Percentiles rank a stretch among this genome's conserved stretches.
Evolutionary conservation across 2,113 vertebrate genomes (phyloP).

Genomic region (Laticauda colubrina): DNA sequence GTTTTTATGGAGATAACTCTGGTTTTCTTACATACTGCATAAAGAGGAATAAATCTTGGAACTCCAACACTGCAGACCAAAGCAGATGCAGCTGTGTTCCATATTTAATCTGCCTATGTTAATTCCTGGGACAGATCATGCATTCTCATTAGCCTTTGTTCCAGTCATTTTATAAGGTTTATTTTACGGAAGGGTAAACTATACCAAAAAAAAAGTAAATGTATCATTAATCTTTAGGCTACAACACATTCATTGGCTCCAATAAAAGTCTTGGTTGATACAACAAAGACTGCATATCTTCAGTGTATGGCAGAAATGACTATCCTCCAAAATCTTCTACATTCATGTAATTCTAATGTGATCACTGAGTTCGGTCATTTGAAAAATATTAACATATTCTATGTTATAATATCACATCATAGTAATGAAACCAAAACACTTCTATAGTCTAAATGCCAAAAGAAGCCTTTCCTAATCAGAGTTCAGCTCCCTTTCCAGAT

Average conservation of each 20-base stretch:
- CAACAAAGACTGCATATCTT: background rate
- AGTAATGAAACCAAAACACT: background rate
- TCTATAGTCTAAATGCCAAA: background rate
- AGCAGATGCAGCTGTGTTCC: background rate
- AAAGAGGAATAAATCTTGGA: background rate
- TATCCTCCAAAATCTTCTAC: background rate
- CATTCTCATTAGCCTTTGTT: background rate
- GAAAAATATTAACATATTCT: background rate
- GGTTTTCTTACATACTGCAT: background rate
- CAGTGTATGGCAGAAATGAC: background rate
- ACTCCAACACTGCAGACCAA: background rate
- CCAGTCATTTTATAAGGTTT: background rate
- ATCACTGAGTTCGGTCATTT: background rate
- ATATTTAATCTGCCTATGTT: background rate
- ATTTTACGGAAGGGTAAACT: background rate
- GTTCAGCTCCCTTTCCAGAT: background rate
- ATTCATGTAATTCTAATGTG: background rate
- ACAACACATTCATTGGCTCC: background rate
- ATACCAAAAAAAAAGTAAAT: background rate
- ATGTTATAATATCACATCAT: background rate
- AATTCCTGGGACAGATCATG: background rate
- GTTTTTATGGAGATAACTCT: background rate
- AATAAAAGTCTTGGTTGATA: slow-evolving; percentile 5
- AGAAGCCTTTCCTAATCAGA: background rate
- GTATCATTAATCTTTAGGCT: background rate